Percentiles rank a stretch among this genome's conserved stretches.
Conservation (phyloP, 92 coral and sea anemone genomes). For the Porites evermanni region DNA sequence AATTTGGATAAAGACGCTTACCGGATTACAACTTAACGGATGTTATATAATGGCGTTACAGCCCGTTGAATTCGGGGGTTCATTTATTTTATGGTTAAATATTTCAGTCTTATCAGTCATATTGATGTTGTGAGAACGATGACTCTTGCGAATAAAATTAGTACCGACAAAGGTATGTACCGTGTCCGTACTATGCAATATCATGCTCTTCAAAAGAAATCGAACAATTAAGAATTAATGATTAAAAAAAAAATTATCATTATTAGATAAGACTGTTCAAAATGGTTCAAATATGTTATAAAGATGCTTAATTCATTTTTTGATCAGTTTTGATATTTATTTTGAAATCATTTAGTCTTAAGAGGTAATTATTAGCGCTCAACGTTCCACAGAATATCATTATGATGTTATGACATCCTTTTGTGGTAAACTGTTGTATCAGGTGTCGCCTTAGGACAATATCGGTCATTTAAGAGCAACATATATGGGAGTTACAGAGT, state of each 20-base stretch:
- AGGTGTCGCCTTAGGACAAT: constrained; percentile 9
- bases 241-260: not conserved
- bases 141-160: too few species aligned
- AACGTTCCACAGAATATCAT: constrained; percentile 1
- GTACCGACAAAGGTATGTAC: too few species aligned
- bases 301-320: too few species aligned
- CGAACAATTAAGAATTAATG: too few species aligned
- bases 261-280: not conserved
- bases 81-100: too few species aligned
- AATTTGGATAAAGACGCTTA: too few species aligned
- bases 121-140: not conserved
- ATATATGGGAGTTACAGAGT: constrained; percentile 28
- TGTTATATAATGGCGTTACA: not conserved
- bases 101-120: not conserved
- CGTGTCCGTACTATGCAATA: too few species aligned
- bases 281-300: not conserved
- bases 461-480: not conserved
- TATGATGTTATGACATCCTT: not conserved
- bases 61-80: not conserved
- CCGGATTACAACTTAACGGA: too few species aligned
- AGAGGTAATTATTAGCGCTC: not conserved
- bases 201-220: too few species aligned
- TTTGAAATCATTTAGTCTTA: not conserved
- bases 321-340: too few species aligned
- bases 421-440: not conserved